These are phyloP conservation scores for Cataglyphis hispanica DNA, from an alignment of 1,140 invertebrate genomes.

Conservation along the genomic window DNA sequence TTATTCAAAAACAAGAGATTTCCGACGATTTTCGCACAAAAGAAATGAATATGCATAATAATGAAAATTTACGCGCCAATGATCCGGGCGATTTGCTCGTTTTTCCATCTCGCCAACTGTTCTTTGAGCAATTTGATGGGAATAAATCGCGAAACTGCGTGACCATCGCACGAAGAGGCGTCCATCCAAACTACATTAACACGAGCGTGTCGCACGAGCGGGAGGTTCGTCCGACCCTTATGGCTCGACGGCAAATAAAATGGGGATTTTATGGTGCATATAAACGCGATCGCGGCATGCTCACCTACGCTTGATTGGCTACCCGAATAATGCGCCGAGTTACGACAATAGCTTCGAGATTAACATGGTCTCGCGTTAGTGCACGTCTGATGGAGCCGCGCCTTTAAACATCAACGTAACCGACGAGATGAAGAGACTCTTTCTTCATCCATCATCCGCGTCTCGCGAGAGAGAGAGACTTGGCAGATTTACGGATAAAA, in stretches of 20 bases:
- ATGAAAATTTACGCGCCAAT: constrained; percentile 37
- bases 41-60: not conserved
- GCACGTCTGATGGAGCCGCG: not conserved
- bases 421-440: constrained; percentile 33
- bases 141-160: constrained; percentile 25
- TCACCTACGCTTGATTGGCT: constrained; percentile 75
- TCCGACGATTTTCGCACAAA: not conserved
- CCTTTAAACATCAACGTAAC: not conserved
- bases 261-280: constrained; percentile 77
- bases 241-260: constrained; percentile 49
- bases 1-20: not conserved
- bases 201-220: not conserved
- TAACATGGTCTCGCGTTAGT: constrained; percentile 62
- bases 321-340: constrained; percentile 67
- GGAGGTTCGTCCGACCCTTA: constrained; percentile 15
- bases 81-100: not conserved
- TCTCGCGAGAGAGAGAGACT: not conserved
- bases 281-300: constrained; percentile 73
- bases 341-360: constrained; percentile 70
- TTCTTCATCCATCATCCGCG: constrained; percentile 30
- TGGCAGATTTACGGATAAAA: constrained; percentile 34
- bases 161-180: not conserved
- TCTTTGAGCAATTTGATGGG: constrained; percentile 25
- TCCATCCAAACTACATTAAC: not conserved
- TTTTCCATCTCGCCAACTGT: not conserved